Base-by-base conservation (phyloP, 92 coral and sea anemone genomes). In the Pocillopora grandis region DNA sequence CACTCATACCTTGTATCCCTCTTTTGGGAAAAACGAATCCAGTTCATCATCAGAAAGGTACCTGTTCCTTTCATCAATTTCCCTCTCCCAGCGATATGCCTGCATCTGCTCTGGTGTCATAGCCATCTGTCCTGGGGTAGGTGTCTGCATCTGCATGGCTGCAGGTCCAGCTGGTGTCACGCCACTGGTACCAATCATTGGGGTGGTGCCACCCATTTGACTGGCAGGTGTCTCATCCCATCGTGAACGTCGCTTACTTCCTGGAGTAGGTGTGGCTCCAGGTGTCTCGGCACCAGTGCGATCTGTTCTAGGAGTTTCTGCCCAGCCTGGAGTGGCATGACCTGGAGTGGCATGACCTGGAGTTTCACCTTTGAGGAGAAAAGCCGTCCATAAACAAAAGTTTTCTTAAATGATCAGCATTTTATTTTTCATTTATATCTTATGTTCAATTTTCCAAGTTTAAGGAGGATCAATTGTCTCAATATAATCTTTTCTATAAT, bases 121-220 rank as follows among this genome's bases (percentile, higher is more conserved):
- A 71, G 99, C 93, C 84, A 97, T 92, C 55, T 77, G 85, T 84
- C 99, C 98, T 87, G 99, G 99, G 70, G 99, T 97, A 55, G 99
- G 99, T 72, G 99, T 97, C 90, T 95, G 97, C 99, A 97, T 97
- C 87, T 92, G 99, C 99, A 97, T 97, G 68, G 99, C 99, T 21
- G 91, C 95, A 78, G 99, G 81, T 1, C 99, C 99, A 33, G 95
- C 99, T 14, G 99, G 99, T 0, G 99, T 97, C 13, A 97, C 89
- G 0, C 99, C 97, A 87, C 99, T 97, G 21, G 95, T 89, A 37
- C 99, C 99, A 78, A 97, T 82, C 95, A 97, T 88, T 12, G 99
- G 99, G 12, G 99, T 97, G 20, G 93, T 71, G 58, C 97, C 97
- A 31, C 95, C 98, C 91, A 92, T 94, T 72, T 97, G 99, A 71